Evolutionary conservation across 2,797 vertebrate genomes (phyloP).

Genomic region (Lophotriccus pileatus): DNA sequence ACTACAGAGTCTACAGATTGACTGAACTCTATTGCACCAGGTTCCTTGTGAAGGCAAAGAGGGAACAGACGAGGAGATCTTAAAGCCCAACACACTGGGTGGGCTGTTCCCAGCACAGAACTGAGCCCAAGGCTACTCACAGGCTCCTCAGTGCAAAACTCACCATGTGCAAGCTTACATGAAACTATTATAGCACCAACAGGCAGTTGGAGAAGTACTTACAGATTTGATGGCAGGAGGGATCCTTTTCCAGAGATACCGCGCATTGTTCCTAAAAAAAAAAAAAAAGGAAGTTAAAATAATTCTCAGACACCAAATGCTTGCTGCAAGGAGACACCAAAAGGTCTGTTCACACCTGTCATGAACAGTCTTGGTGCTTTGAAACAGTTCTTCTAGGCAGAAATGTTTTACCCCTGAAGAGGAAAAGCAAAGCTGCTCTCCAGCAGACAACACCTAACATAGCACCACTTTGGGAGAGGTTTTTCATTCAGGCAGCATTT

Average conservation of each 20-base stretch:
- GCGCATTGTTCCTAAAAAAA: slow-evolving; percentile 87
- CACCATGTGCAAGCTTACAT: neutral
- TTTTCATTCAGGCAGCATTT: neutral
- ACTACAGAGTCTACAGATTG: neutral
- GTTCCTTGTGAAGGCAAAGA: neutral
- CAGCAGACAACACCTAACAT: too few relatives aligned
- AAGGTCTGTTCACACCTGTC: neutral
- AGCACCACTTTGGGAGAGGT: neutral
- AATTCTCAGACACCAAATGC: neutral
- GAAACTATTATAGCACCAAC: neutral
- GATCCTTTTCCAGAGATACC: slow-evolving; percentile 96
- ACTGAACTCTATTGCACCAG: neutral
- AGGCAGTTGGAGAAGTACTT: slow-evolving; percentile 50
- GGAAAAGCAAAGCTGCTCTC: neutral
- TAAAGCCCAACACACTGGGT: neutral
- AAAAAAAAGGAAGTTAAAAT: neutral
- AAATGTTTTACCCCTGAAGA: neutral
- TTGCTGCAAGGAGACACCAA: neutral
- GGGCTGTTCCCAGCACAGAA: neutral
- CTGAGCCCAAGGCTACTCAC: neutral
- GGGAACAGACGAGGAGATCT: neutral
- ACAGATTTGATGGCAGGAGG: slow-evolving; percentile 92
- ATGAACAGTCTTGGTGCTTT: neutral
- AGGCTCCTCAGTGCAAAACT: neutral
- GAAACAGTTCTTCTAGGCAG: neutral